phyloP scores from a whole-genome alignment of 1,140 invertebrate genomes.

The Solenopsis invicta region DNA sequence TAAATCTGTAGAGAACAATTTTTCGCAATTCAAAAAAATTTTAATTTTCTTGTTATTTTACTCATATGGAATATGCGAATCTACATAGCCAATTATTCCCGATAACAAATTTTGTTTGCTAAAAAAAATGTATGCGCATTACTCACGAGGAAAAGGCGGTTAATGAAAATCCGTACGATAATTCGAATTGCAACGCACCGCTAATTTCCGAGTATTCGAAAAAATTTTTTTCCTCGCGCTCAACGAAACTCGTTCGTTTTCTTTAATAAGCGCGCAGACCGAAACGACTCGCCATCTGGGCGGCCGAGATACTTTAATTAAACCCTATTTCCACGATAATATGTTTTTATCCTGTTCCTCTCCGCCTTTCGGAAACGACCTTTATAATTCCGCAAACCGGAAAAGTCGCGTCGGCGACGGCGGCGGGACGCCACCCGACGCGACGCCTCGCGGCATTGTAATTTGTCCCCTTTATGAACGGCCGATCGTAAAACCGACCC shows the following conservation, averaged over 20 bases:
- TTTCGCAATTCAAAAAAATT: not conserved
- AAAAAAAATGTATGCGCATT: not conserved
- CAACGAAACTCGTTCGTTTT: conserved; percentile 34
- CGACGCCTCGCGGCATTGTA: conserved; percentile 53
- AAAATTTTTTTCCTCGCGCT: conserved; percentile 14
- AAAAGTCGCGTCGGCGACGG: conserved; percentile 29
- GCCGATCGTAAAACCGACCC: conserved; percentile 67
- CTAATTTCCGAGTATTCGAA: conserved; percentile 35
- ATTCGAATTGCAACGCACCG: conserved; percentile 33
- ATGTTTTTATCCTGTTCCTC: conserved; percentile 37
- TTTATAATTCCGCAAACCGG: conserved; percentile 39
- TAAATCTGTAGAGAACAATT: not conserved
- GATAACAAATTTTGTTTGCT: not conserved
- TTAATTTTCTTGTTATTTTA: not conserved
- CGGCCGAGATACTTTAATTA: conserved; percentile 73
- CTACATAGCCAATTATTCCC: not conserved
- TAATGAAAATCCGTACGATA: conserved; percentile 7
- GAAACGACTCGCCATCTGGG: conserved; percentile 56
- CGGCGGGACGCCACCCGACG: conserved; percentile 29
- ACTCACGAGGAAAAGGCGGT: not conserved
- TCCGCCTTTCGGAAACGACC: conserved; percentile 13
- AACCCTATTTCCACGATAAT: conserved; percentile 69
- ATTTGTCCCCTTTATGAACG: conserved; percentile 66
- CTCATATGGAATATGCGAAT: not conserved
- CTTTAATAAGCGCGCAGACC: conserved; percentile 52